phyloP scores from a whole-genome alignment of 2,113 vertebrate genomes.

The Cyphotilapia sp. region DNA sequence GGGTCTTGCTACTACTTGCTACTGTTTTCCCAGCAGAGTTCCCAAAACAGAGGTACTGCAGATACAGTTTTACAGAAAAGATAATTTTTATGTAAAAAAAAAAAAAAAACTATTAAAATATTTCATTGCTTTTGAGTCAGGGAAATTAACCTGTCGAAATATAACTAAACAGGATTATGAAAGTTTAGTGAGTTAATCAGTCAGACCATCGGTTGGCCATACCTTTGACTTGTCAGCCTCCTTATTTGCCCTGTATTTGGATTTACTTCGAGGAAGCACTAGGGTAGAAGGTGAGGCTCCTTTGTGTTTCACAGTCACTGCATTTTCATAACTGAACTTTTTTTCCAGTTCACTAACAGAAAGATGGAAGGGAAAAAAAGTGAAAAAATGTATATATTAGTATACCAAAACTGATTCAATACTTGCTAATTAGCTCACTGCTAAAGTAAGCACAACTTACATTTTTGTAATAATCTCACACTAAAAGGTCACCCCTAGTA shows the following conservation, averaged over 20 bases:
- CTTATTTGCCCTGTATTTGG: background rate
- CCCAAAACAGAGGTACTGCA: too few relatives aligned
- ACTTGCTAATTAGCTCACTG: background rate
- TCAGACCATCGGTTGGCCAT: background rate
- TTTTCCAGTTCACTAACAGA: background rate
- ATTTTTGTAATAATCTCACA: background rate
- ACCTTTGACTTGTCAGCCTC: slow-evolving; percentile 34
- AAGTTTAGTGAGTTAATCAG: background rate
- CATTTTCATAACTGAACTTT: background rate
- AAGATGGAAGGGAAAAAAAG: background rate
- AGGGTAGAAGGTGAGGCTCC: background rate
- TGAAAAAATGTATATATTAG: background rate
- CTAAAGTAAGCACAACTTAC: background rate
- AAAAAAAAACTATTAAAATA: background rate
- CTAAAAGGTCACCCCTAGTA: background rate
- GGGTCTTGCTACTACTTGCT: too few relatives aligned
- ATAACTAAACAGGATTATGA: background rate
- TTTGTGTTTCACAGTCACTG: background rate
- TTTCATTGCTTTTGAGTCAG: background rate
- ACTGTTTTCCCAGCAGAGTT: too few relatives aligned
- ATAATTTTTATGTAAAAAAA: too few relatives aligned
- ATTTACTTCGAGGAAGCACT: background rate
- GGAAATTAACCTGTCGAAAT: background rate
- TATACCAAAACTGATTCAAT: background rate
- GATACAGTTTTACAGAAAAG: too few relatives aligned